Evolutionary conservation across 1,140 invertebrate species (phyloP).

Genomic region (Sycobia sp.): DNA sequence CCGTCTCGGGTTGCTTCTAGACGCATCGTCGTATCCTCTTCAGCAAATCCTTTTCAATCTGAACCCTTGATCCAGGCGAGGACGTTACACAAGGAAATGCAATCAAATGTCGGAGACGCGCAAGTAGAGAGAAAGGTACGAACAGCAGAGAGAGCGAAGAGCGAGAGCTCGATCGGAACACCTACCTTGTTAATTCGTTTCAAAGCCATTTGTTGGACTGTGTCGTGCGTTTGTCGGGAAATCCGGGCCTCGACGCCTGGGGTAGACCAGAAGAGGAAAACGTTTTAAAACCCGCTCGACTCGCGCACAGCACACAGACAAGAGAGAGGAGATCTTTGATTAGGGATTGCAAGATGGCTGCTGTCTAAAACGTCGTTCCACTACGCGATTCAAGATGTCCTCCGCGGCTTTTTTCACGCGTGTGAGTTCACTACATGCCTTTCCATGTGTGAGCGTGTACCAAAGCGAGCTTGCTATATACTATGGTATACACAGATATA

Average conservation of each 20-base stretch:
- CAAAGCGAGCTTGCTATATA: too few species aligned
- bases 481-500: too few species aligned
- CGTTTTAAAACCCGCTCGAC: slow-evolving; percentile 38
- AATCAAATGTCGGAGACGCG: slow-evolving; percentile 6
- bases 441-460: neutral
- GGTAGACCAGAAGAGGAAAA: slow-evolving; percentile 26
- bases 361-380: slow-evolving; percentile 60
- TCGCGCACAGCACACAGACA: slow-evolving; percentile 54
- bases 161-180: slow-evolving; percentile 44
- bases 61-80: too few species aligned
- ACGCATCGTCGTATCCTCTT: too few species aligned
- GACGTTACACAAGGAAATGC: too few species aligned
- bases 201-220: slow-evolving; percentile 80
- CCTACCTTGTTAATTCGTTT: slow-evolving; percentile 96
- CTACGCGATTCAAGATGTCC: slow-evolving; percentile 52
- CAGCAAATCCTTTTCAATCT: too few species aligned
- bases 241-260: slow-evolving; percentile 26
- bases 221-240: slow-evolving; percentile 24
- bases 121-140: neutral
- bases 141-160: too few species aligned
- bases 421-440: neutral
- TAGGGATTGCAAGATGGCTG: slow-evolving; percentile 66
- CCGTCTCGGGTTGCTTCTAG: too few species aligned
- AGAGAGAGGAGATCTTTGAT: slow-evolving; percentile 61
- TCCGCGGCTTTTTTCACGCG: slow-evolving; percentile 32